Conservation (phyloP, 2,113 vertebrate genomes). For the Aplodontia rufa region DNA sequence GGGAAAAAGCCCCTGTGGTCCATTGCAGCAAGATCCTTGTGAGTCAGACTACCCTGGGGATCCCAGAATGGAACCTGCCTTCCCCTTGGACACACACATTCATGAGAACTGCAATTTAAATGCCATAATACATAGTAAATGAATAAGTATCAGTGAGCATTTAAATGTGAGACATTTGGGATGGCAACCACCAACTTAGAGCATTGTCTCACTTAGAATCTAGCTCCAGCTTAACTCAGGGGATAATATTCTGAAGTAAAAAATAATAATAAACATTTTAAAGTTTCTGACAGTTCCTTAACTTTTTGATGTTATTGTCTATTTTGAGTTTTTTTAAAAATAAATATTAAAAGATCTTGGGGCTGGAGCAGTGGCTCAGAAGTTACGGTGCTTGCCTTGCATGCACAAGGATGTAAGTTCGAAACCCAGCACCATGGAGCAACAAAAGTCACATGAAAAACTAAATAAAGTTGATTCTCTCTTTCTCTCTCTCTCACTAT, state of each 20-base stretch:
- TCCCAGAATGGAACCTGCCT: not conserved
- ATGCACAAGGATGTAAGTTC: too few species aligned
- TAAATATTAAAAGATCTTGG: constrained; percentile 25
- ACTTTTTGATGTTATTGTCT: constrained; percentile 21
- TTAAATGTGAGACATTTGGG: not conserved
- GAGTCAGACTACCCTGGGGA: not conserved
- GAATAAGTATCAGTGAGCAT: not conserved
- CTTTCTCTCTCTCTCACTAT: too few species aligned
- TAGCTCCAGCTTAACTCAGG: not conserved
- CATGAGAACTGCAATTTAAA: not conserved
- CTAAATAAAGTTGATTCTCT: too few species aligned
- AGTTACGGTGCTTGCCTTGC: too few species aligned
- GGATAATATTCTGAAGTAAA: not conserved
- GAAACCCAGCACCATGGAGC: too few species aligned
- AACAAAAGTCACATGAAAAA: too few species aligned
- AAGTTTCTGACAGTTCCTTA: constrained; percentile 8
- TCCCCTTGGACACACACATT: not conserved
- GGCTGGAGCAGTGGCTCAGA: too few species aligned
- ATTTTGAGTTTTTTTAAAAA: constrained; percentile 14
- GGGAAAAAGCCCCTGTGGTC: not conserved
- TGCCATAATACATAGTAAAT: not conserved
- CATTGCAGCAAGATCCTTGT: not conserved
- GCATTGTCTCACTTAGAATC: not conserved
- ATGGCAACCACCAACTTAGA: not conserved
- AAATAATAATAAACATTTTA: not conserved